These are phyloP conservation scores for Drosophila novamexicana DNA, from an alignment of 1,140 invertebrate genomes.

Conservation along the genomic window DNA sequence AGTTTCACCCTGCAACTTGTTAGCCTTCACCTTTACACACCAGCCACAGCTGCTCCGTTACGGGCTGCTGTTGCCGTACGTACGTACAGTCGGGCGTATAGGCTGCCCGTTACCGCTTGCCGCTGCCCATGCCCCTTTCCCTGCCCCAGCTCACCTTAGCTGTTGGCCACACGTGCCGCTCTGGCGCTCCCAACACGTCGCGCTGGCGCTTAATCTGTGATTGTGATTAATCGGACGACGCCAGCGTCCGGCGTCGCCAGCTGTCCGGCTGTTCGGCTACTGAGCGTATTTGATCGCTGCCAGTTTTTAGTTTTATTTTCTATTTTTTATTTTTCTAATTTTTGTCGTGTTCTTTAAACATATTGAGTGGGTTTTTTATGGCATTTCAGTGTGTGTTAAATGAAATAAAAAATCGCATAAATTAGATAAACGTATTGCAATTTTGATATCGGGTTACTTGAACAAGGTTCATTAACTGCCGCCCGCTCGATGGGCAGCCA, in stretches of 20 bases:
- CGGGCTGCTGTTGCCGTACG: background rate
- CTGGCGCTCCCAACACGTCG: constrained; percentile 34
- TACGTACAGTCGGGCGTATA: background rate
- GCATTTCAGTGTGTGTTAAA: constrained; percentile 69
- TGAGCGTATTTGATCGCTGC: constrained; percentile 68
- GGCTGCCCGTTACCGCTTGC: background rate
- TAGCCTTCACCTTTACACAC: constrained; percentile 40
- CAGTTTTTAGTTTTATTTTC: constrained; percentile 49
- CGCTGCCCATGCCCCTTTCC: background rate
- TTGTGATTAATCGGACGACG: constrained; percentile 76
- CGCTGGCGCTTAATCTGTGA: constrained; percentile 75
- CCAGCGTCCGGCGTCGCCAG: constrained; percentile 59
- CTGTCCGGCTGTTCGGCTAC: constrained; percentile 59
- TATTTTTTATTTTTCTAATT: constrained; percentile 25
- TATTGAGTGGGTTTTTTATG: constrained; percentile 72
- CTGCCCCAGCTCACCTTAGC: background rate
- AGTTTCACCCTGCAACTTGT: constrained; percentile 32
- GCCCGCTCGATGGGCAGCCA: constrained; percentile 26
- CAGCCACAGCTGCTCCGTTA: background rate
- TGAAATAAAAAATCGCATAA: constrained; percentile 76
- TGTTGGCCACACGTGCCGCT: constrained; percentile 49
- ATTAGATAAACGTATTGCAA: constrained; percentile 77
- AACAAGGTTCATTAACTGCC: constrained; percentile 74
- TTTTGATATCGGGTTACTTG: constrained; percentile 77
- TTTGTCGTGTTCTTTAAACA: constrained; percentile 54